Base-by-base conservation (phyloP, 2,797 vertebrate genomes). In the Pseudochaenichthys georgianus region DNA sequence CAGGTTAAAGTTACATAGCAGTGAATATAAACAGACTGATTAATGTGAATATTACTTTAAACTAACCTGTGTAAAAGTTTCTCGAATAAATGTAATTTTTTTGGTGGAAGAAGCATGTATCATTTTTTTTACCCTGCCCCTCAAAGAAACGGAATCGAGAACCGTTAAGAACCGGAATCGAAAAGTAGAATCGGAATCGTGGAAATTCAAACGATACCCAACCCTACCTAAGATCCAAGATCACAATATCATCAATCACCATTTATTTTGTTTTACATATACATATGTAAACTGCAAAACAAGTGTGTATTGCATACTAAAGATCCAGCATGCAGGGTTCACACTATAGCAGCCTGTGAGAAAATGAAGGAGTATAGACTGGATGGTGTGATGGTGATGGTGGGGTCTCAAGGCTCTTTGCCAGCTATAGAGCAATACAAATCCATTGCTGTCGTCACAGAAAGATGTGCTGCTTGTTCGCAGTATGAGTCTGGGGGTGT, bases 371-470 rank as follows among this genome's bases (percentile, higher is more conserved):
- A 45, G 47, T 70, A 34, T 53, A 68, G 19, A 75, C 47, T 50
- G 38, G 43, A 6, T 38, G 34, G 34, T 38, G 8, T 38, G 69
- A 55, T 57, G 9, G 34, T 62, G 67, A 60, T 54, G 60, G 54
- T 75, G 13, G 42, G 43, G 60, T 43, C n/a, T 73, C 13, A 3
- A 57, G 64, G 77, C 73, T 66, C 31, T 64, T 67, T 77, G 74
- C 64, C 75, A 82, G 73, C 75, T 61, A 67, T 73, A 70, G 66
- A 80, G 73, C 71, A 82, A 75, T 72, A 80, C 52, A 85, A 84
- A 90, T 89, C 87, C 59, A 88, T 90, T 80, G 77, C 84, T 77
- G 64, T 57, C 86, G 83, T 88, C 66, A 76, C 66, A 83, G 81
- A 89, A 73, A 88, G 88, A 91, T 87, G 73, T 21, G 9, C 76